Evolutionary conservation across 2,888 invertebrate species (phyloP), one percentile per base, ranked within the genome.

Genomic region (Crepidodera aurea): DNA sequence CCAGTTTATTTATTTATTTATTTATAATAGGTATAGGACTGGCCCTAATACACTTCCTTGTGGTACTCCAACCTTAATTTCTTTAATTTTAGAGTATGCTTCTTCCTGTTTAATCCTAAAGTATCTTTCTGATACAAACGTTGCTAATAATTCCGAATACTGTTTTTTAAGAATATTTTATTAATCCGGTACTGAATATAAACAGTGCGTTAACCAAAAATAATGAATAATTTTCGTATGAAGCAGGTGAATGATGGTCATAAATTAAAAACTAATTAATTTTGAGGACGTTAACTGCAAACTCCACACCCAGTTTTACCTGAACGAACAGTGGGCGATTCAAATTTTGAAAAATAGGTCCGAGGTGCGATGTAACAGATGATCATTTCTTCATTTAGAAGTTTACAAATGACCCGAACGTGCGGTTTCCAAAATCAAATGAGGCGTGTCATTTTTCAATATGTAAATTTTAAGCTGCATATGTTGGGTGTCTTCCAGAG

Each of bases 261-360:
- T 72, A 72, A 72, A 72, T 72, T 72, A 71, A 70, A 72, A 72
- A 69, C 63, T 70, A 71, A 71, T 72, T 72, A 71, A 72, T 72
- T 72, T 72, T 64, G 53, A 64, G 68, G 61, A 62, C 56, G 60
- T 60, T 60, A 61, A 57, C 64, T 57, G 65, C 64, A 56, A 60
- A 61, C 58, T 62, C 64, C 64, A 64, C 65, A 62, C 66, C 68
- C 65, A 66, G 62, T 48, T 59, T 60, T 68, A 68, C 68, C 68
- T 66, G 68, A 39, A 58, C 48, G 62, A 64, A 60, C 62, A 58
- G 65, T 65, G 62, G 64, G 67, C 57, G 60, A 67, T 61, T 56
- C 56, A 53, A 62, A 56, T 56, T 65, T 61, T 62, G 60, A 60
- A 60, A 64, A 64, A 60, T 56, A 64, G 56, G 55, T 37, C 18